Conservation (phyloP, 2,888 invertebrate genomes). For the Hirudinaria manillensis region DNA sequence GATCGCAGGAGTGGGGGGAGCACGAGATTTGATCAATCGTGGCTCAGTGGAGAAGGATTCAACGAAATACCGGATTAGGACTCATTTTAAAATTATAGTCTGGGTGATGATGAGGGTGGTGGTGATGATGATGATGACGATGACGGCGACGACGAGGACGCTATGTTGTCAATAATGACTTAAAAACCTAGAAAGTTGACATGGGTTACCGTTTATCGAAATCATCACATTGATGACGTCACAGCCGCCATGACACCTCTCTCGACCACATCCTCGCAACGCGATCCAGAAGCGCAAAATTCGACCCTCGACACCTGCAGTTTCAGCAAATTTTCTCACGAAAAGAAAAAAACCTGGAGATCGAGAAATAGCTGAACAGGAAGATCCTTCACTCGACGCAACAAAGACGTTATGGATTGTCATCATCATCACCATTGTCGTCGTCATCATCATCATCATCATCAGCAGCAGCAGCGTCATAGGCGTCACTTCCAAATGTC, state of each 20-base stretch:
- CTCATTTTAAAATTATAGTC: background rate
- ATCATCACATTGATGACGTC: no score
- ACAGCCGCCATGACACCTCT: background rate
- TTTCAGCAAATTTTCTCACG: background rate
- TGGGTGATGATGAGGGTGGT: background rate
- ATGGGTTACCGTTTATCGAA: no score
- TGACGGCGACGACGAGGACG: background rate
- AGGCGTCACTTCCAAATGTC: background rate
- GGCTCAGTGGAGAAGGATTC: background rate
- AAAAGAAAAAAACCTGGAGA: conserved; percentile 8
- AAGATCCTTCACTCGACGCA: no score
- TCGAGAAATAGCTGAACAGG: no score
- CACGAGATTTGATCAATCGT: background rate
- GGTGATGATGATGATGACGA: background rate
- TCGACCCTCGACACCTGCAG: conserved; percentile 9
- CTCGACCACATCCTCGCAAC: background rate
- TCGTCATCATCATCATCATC: conserved; percentile 17
- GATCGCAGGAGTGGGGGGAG: background rate
- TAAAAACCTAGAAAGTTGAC: no score
- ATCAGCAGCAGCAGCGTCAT: background rate
- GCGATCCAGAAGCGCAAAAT: no score
- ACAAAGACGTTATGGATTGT: background rate
- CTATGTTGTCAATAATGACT: background rate
- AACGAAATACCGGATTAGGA: conserved; percentile 8
- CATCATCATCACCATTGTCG: conserved; percentile 5